phyloP scores from a whole-genome alignment of 2,113 vertebrate genomes.

The Zosterops hypoxanthus region DNA sequence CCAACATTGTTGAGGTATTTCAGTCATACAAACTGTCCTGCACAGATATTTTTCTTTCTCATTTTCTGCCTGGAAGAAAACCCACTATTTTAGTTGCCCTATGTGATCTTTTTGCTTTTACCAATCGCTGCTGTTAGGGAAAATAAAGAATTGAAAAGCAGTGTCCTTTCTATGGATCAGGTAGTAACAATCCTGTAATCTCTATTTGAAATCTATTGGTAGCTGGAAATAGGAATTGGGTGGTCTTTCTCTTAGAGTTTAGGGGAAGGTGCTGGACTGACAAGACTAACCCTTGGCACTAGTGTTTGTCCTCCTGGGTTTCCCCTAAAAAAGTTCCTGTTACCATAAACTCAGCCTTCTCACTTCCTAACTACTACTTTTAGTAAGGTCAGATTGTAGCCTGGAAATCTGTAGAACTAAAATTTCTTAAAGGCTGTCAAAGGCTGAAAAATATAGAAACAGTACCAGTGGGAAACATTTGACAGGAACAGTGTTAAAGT shows the following conservation, averaged over 20 bases:
- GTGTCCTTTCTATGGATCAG: background rate
- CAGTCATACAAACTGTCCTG: background rate
- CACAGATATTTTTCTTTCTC: background rate
- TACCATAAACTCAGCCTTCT: background rate
- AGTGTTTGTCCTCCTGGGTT: background rate
- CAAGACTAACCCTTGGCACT: background rate
- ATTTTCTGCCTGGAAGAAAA: background rate
- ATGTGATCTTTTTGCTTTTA: background rate
- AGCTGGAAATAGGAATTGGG: background rate
- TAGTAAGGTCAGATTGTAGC: background rate
- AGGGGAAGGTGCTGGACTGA: background rate
- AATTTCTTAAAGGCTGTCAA: background rate
- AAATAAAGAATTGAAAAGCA: background rate
- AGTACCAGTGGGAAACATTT: background rate
- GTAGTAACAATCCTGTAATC: background rate
- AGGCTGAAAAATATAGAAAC: background rate
- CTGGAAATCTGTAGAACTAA: background rate
- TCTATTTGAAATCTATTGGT: background rate
- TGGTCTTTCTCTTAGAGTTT: background rate
- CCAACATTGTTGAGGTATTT: background rate
- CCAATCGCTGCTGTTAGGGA: background rate
- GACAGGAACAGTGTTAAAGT: background rate
- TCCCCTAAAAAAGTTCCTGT: background rate
- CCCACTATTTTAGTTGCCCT: background rate
- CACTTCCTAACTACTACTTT: background rate